Evolutionary conservation across 2,888 invertebrate genomes (phyloP).

Genomic region (Andrena camellia): DNA sequence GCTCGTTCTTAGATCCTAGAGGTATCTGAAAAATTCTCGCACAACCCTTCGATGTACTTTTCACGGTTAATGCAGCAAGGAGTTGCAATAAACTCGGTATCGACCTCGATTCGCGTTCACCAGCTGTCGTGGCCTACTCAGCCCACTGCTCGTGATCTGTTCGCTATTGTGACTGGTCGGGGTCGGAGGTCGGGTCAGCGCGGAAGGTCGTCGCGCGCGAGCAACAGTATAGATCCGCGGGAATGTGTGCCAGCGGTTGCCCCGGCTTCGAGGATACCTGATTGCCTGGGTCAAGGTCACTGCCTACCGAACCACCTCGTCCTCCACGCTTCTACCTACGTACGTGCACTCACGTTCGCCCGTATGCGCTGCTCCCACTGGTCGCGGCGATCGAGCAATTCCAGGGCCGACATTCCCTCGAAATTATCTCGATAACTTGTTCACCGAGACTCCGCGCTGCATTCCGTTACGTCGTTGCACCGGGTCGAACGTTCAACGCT

Average conservation of each 20-base stretch:
- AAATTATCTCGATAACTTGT: constrained; percentile 27
- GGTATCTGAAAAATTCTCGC: no score
- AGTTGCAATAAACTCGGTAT: no score
- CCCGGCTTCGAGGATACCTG: constrained; percentile 77
- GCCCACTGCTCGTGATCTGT: constrained; percentile 42
- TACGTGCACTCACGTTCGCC: constrained; percentile 4
- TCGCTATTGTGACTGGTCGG: constrained; percentile 41
- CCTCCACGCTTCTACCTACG: constrained; percentile 36
- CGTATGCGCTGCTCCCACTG: neutral
- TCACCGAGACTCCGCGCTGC: neutral
- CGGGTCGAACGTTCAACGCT: neutral
- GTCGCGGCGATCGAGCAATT: neutral
- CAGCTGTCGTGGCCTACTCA: constrained; percentile 50
- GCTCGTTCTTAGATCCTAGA: no score
- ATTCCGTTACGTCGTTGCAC: constrained; percentile 31
- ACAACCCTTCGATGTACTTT: no score
- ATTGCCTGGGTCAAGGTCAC: constrained; percentile 82
- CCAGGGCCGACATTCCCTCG: constrained; percentile 15
- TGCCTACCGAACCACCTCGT: constrained; percentile 66
- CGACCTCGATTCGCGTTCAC: constrained; percentile 39
- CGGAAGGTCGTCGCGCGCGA: constrained; percentile 58
- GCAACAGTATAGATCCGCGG: constrained; percentile 64
- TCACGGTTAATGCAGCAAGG: no score
- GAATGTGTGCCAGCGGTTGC: constrained; percentile 81
- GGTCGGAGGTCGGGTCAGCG: constrained; percentile 65